Evolutionary conservation across 2,888 invertebrate species (phyloP).

Genomic region (Tenthredo amoena): DNA sequence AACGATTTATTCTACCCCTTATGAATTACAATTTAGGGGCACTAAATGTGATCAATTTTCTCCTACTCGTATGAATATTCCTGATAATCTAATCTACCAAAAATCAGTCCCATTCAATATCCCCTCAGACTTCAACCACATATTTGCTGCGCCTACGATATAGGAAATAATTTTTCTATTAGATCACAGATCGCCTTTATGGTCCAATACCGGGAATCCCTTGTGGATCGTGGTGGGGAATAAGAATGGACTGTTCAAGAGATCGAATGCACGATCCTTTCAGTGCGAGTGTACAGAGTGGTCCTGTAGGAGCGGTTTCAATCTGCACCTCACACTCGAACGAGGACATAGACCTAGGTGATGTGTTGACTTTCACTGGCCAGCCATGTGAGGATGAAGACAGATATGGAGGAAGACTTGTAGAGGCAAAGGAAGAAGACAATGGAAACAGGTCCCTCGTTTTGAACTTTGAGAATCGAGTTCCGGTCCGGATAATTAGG

Average conservation of each 20-base stretch:
- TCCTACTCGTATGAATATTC: no score
- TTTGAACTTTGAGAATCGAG: slow-evolving; percentile 68
- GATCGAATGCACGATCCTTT: slow-evolving; percentile 72
- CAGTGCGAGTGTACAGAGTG: slow-evolving; percentile 67
- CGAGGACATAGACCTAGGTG: slow-evolving; percentile 72
- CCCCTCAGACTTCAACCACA: background rate
- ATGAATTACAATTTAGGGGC: background rate
- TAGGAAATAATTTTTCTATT: background rate
- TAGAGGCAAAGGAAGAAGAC: slow-evolving; percentile 53
- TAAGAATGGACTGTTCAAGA: slow-evolving; percentile 75
- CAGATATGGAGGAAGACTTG: slow-evolving; percentile 53
- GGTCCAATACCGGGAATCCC: slow-evolving; percentile 69
- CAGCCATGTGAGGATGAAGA: background rate
- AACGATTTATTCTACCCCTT: background rate
- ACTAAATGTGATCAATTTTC: background rate
- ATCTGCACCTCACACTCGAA: slow-evolving; percentile 69
- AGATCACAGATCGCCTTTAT: slow-evolving; percentile 66
- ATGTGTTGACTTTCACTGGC: slow-evolving; percentile 71
- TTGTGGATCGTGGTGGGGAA: slow-evolving; percentile 75
- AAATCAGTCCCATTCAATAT: background rate
- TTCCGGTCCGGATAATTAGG: slow-evolving; percentile 72
- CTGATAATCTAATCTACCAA: background rate
- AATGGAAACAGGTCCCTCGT: slow-evolving; percentile 65
- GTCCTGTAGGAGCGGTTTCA: slow-evolving; percentile 71
- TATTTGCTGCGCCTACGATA: background rate